Base-by-base conservation (phyloP, 2,113 vertebrate species). In the Carassius auratus region DNA sequence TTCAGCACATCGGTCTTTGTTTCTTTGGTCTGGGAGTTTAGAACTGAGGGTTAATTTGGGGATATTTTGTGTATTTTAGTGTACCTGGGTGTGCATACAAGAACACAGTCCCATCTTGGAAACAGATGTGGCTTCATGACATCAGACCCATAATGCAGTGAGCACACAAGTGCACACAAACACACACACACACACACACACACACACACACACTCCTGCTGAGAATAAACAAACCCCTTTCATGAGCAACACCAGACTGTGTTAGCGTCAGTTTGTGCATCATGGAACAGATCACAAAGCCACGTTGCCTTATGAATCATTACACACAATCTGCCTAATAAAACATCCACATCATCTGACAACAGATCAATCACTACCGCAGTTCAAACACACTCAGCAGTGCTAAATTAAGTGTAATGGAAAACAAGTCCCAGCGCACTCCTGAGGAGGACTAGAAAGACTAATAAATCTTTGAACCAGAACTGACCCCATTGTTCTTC, bases 91-190 rank as follows among this genome's bases (percentile, higher is more conserved):
- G 73, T 50, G 57, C 50, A 50, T 8, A 66, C 3, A 17, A 78
- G 68, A 80, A 78, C 13, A 2, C 23, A 19, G 33, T 36, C 64
- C 45, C 75, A 87, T 57, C 73, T 87, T 85, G 83, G 19, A 87
- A 89, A 85, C 88, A 87, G 83, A 89, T 87, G 88, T 85, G 57
- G 52, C 86, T 82, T 55, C 73, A 36, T 81, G 52, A 81, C 85
- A 84, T 59, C 21, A 86, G 52, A 62, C 59, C 64, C 66, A 38
- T 50, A 81, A 15, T n/a, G 55, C 50, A 82, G 15, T 36, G 76
- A 59, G 52, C 26, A 61, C 50, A 62, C 55, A 36, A 36, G 38
- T 9, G n/a, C 45, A 76, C 14, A 7, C 50, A n/a, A 21, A 59
- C 64, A 74, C 42, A 1, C 79, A 64, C 52, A 68, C 59, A 71